Base-by-base conservation (phyloP, 2,113 vertebrate species). In the Anguilla rostrata region DNA sequence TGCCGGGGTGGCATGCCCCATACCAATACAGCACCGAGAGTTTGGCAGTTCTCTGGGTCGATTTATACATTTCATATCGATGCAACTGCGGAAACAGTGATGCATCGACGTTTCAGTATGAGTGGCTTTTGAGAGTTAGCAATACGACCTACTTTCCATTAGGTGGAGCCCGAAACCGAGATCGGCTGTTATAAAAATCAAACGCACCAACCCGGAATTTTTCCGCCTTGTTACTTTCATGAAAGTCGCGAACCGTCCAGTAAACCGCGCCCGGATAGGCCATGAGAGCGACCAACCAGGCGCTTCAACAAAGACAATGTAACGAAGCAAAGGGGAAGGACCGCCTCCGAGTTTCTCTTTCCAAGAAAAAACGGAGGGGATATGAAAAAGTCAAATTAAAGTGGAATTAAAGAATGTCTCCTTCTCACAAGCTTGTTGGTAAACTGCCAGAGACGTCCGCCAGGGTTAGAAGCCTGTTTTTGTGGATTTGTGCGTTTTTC, bases 341-440 rank as follows among this genome's bases (percentile, higher is more conserved):
- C 71, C 71, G 71, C 71, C 71, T 75, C n/a, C n/a, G 71, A 75
- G 71, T 75, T 75, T 75, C 71, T 75, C 71, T 75, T 75, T 75
- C 26, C n/a, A 75, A 75, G 71, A 75, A 75, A 75, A 75, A 75
- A 75, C 9, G 26, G 71, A 29, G 20, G 26, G 9, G 26, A 75
- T 75, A n/a, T 12, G 71, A 75, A 75, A 75, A 75, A 75, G 71
- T 75, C 71, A 34, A n/a, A 75, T 75, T 75, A 75, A 75, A 75
- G 71, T 75, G 71, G 71, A 75, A 12, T 75, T 75, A 75, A 75
- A 75, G 26, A 26, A 75, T 34, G 71, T 34, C 71, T 34, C 26
- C 71, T n/a, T 34, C 71, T 75, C 71, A 6, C 11, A 34, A 29
- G 71, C n/a, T 75, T 9, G n/a, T 12, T n/a, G 71, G 9, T 75